phyloP scores from a whole-genome alignment of 2,888 invertebrate species.

The Drosophila mettleri region DNA sequence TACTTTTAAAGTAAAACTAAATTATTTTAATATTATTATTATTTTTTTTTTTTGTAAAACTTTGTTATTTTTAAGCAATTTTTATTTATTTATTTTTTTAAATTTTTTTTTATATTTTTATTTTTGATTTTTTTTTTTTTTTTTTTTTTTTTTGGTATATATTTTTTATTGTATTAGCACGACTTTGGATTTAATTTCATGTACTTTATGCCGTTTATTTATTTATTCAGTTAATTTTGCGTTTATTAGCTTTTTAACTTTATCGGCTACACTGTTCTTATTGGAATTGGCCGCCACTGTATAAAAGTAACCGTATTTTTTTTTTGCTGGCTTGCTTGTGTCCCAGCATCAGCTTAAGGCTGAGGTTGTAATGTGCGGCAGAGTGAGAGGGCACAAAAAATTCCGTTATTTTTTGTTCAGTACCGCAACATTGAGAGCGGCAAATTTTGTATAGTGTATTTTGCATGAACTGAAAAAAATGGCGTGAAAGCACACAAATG shows the following conservation, averaged over 20 bases:
- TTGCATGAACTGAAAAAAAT: slow-evolving; percentile 34
- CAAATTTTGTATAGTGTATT: slow-evolving; percentile 11
- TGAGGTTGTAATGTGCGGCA: slow-evolving; percentile 34
- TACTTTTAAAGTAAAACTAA: slow-evolving; percentile 40
- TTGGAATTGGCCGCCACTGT: slow-evolving; percentile 37
- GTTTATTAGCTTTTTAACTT: background rate
- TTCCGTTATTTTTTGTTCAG: slow-evolving; percentile 54
- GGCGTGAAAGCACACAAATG: slow-evolving; percentile 22
- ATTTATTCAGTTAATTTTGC: slow-evolving; percentile 26
- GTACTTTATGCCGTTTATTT: slow-evolving; percentile 33
- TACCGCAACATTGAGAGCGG: slow-evolving; percentile 26
- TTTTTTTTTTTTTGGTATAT: slow-evolving; percentile 8
- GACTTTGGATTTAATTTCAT: slow-evolving; percentile 41
- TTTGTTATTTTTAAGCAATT: slow-evolving; percentile 24
- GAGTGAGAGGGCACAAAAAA: slow-evolving; percentile 22
- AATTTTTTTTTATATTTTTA: slow-evolving; percentile 16
- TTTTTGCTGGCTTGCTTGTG: slow-evolving; percentile 14
- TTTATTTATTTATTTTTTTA: slow-evolving; percentile 20
- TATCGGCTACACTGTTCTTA: slow-evolving; percentile 14
- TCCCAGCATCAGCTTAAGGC: slow-evolving; percentile 29
- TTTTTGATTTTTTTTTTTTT: slow-evolving; percentile 20
- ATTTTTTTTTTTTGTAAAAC: slow-evolving; percentile 39
- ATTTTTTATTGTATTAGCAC: slow-evolving; percentile 19
- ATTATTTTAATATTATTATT: slow-evolving; percentile 8
- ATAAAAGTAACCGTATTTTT: slow-evolving; percentile 41